Evolutionary conservation across 2,797 vertebrate species (phyloP).

Genomic region (Intellagama lesueurii): DNA sequence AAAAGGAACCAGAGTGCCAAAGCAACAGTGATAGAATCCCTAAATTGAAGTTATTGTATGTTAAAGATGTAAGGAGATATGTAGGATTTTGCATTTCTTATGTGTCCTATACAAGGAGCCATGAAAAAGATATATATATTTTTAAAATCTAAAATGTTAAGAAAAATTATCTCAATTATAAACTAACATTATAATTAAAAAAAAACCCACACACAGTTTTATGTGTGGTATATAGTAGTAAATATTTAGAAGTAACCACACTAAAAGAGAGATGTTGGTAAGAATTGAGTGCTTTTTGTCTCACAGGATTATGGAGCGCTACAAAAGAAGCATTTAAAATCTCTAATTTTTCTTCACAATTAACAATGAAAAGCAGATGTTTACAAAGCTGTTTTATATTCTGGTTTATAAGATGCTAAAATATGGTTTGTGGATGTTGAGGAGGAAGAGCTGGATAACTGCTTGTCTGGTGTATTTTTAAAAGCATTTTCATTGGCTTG

Average conservation of each 20-base stretch:
- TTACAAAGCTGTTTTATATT: conserved; percentile 82
- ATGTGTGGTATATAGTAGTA: neutral
- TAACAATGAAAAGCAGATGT: conserved; percentile 86
- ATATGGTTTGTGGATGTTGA: conserved; percentile 81
- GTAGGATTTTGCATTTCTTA: conserved; percentile 38
- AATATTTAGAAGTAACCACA: conserved; percentile 31
- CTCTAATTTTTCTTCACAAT: conserved; percentile 79
- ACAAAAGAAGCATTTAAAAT: conserved; percentile 77
- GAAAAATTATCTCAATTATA: conserved; percentile 63
- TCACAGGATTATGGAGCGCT: conserved; percentile 77
- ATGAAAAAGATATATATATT: conserved; percentile 35
- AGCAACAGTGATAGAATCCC: neutral
- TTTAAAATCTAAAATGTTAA: conserved; percentile 60
- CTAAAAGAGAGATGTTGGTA: conserved; percentile 51
- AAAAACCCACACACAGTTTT: neutral
- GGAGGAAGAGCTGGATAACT: conserved; percentile 82
- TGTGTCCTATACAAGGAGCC: conserved; percentile 62
- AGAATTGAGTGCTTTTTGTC: conserved; percentile 72
- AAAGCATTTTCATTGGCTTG: conserved; percentile 84
- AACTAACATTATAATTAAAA: conserved; percentile 31
- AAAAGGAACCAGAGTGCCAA: neutral
- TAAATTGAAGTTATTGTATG: neutral
- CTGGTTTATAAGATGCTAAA: conserved; percentile 80
- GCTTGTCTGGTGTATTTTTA: conserved; percentile 82
- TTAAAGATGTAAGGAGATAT: conserved; percentile 53